Conservation (phyloP, 2,888 invertebrate genomes). For the Drosophila prolongata region DNA sequence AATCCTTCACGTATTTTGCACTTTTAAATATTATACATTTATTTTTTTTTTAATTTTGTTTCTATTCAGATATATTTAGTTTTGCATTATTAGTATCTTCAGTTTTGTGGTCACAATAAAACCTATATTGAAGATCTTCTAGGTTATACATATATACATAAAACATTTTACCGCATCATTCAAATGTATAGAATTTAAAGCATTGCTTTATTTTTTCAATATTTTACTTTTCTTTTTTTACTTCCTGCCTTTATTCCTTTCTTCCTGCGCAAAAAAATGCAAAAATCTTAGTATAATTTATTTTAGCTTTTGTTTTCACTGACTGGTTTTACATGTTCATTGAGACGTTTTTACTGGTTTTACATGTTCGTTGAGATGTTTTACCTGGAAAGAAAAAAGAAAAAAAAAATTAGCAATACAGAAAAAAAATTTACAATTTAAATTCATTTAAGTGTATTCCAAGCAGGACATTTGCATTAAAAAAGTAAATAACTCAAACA, state of each 20-base stretch:
- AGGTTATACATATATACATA: too few species aligned
- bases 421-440: background rate
- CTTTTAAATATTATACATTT: too few species aligned
- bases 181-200: too few species aligned
- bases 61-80: background rate
- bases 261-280: constrained; percentile 3
- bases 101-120: too few species aligned
- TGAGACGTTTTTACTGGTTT: constrained; percentile 47
- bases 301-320: background rate
- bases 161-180: too few species aligned
- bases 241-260: background rate
- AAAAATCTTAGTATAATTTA: background rate
- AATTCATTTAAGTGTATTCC: background rate
- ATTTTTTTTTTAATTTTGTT: background rate
- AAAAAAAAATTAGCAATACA: constrained; percentile 16
- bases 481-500: too few species aligned
- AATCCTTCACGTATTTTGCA: background rate
- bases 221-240: constrained; percentile 4
- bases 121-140: too few species aligned
- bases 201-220: background rate
- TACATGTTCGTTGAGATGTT: constrained; percentile 43
- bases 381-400: constrained; percentile 63
- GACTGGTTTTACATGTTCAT: constrained; percentile 12
- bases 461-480: too few species aligned
- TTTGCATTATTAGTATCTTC: too few species aligned